A percentile compares a stretch with the other conserved stretches of the same genome.
These are phyloP conservation scores for Stegodyphus mimosarum DNA, from an alignment of 1,140 invertebrate genomes.

Conservation along the genomic window DNA sequence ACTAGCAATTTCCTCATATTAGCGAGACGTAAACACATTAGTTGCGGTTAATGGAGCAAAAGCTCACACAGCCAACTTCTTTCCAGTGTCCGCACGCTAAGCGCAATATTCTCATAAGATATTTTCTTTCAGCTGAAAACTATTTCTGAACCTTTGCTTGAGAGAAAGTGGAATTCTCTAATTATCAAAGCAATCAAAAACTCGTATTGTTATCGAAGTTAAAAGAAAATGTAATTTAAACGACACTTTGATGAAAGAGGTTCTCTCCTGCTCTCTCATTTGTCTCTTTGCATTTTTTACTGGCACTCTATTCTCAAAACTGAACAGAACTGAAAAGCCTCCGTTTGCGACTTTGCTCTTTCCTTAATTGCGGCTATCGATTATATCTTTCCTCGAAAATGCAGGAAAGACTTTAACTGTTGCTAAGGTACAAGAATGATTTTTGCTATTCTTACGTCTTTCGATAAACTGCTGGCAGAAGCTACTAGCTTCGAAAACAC, in stretches of 20 bases:
- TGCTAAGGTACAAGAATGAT: slow-evolving; percentile 29
- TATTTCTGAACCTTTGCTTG: background rate
- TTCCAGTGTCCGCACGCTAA: background rate
- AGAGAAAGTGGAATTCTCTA: slow-evolving; percentile 38
- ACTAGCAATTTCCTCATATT: too few relatives aligned
- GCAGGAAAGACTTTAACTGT: slow-evolving; percentile 25
- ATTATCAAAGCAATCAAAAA: slow-evolving; percentile 56
- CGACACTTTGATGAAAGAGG: slow-evolving; percentile 48
- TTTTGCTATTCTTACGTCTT: slow-evolving; percentile 16
- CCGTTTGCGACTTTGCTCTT: background rate
- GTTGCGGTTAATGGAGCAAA: too few relatives aligned
- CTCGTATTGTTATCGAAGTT: slow-evolving; percentile 38
- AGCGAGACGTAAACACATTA: too few relatives aligned
- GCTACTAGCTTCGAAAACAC: too few relatives aligned
- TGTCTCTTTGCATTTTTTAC: slow-evolving; percentile 12
- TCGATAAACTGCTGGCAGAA: background rate
- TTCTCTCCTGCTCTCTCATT: background rate
- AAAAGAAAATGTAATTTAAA: slow-evolving; percentile 53
- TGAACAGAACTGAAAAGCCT: background rate
- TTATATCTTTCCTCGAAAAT: slow-evolving; percentile 23
- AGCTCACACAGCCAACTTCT: background rate
- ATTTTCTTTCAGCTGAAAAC: too few relatives aligned
- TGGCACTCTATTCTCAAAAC: background rate
- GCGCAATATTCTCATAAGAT: too few relatives aligned
- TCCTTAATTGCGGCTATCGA: slow-evolving; percentile 50